phyloP scores from a whole-genome alignment of 2,888 invertebrate genomes.

The Monopis laevigella region DNA sequence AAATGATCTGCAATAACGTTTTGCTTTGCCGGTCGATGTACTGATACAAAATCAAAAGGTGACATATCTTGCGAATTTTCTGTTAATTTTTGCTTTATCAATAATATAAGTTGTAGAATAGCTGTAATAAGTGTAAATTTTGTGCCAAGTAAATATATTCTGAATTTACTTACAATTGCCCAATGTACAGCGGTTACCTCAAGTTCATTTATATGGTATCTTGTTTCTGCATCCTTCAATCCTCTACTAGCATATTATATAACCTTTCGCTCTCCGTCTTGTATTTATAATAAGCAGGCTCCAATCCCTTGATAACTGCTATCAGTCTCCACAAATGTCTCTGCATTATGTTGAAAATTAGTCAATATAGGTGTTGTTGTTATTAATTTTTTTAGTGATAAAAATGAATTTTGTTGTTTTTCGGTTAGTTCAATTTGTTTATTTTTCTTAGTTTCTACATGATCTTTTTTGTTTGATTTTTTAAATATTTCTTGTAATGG shows the following conservation, averaged over 20 bases:
- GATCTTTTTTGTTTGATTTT: background rate
- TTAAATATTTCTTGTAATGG: constrained; percentile 14
- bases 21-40: constrained; percentile 15
- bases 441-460: background rate
- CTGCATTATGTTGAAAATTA: constrained; percentile 15
- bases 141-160: constrained; percentile 16
- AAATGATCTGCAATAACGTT: constrained; percentile 13
- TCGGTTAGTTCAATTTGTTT: background rate
- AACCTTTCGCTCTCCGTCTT: constrained; percentile 13
- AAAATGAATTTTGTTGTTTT: constrained; percentile 15
- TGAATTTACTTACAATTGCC: constrained; percentile 17
- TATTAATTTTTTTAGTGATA: constrained; percentile 10
- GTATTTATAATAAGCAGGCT: constrained; percentile 10
- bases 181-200: constrained; percentile 11
- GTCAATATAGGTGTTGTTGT: constrained; percentile 5
- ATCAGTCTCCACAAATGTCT: constrained; percentile 10
- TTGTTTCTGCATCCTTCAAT: constrained; percentile 3
- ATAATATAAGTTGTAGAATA: constrained; percentile 16
- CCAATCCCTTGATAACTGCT: constrained; percentile 14
- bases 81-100: constrained; percentile 15
- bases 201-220: background rate
- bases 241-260: constrained; percentile 17
- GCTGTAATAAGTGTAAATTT: constrained; percentile 14
- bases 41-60: constrained; percentile 14
- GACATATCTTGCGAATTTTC: constrained; percentile 16